A percentile compares a stretch with the other conserved stretches of the same genome.
Evolutionary conservation across 2,113 vertebrate genomes (phyloP).

Genomic region (Indri indri): DNA sequence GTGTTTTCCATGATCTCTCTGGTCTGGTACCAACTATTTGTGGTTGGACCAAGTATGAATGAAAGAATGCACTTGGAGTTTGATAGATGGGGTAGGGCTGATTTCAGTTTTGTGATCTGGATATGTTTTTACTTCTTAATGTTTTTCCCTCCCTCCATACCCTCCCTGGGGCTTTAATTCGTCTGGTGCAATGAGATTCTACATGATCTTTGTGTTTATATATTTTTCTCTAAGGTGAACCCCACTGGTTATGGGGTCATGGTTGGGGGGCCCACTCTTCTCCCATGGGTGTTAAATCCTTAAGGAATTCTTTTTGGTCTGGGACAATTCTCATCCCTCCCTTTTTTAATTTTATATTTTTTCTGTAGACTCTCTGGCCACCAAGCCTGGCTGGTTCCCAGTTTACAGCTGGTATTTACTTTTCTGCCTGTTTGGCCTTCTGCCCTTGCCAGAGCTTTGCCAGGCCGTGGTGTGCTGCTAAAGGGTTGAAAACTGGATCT

Average conservation of each 20-base stretch:
- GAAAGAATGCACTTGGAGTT: slow-evolving; percentile 28
- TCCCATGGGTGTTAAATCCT: not conserved
- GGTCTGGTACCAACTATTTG: slow-evolving; percentile 15
- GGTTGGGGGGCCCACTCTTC: not conserved
- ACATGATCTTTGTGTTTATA: not conserved
- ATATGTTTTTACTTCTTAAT: not conserved
- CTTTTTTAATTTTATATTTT: not conserved
- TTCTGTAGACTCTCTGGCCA: not conserved
- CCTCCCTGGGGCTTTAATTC: not conserved
- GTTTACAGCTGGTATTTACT: not conserved
- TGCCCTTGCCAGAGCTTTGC: not conserved
- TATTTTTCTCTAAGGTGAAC: not conserved
- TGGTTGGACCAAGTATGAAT: slow-evolving; percentile 38
- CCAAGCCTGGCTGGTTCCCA: not conserved
- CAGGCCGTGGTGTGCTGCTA: too few species aligned
- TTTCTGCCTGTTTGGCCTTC: not conserved
- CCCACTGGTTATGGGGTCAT: not conserved
- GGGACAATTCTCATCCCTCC: not conserved
- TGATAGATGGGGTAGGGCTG: not conserved
- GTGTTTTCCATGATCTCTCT: slow-evolving; percentile 36
- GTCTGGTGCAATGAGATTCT: not conserved
- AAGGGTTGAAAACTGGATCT: not conserved
- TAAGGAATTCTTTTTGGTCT: not conserved
- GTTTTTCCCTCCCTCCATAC: too few species aligned
- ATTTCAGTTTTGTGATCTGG: not conserved